Conservation (phyloP, 2,888 invertebrate species). For the Sarcophaga variegata region DNA sequence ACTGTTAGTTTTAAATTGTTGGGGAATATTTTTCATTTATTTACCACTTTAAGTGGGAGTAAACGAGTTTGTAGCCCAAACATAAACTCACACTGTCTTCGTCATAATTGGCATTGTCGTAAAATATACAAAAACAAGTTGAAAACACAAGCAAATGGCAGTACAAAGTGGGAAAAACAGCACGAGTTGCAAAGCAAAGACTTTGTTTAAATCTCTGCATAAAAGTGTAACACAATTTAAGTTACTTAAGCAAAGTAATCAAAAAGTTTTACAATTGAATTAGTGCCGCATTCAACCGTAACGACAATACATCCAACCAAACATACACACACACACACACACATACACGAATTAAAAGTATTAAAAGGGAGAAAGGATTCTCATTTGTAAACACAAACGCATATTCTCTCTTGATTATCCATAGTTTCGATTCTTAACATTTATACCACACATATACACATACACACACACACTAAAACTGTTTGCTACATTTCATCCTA, state of each 20-base stretch:
- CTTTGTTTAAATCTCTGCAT: slow-evolving; percentile 27
- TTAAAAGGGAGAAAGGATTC: neutral
- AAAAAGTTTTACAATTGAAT: slow-evolving; percentile 46
- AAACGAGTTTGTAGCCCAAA: too few species aligned
- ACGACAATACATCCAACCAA: neutral
- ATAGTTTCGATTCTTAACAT: neutral
- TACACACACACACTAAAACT: slow-evolving; percentile 3
- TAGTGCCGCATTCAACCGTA: slow-evolving; percentile 14
- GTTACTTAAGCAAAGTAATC: slow-evolving; percentile 44
- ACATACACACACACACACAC: neutral
- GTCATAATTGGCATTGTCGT: too few species aligned
- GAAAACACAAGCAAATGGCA: too few species aligned
- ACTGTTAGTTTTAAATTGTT: too few species aligned
- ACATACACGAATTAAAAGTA: slow-evolving; percentile 15
- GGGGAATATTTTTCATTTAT: too few species aligned
- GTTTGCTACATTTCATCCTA: neutral
- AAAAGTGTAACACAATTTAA: slow-evolving; percentile 44
- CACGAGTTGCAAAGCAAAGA: neutral
- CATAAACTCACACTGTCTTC: too few species aligned
- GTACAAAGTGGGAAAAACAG: too few species aligned
- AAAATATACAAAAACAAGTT: too few species aligned
- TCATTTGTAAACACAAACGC: too few species aligned
- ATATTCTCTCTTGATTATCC: neutral
- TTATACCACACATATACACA: neutral
- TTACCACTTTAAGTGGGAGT: too few species aligned